Percentiles rank a stretch among this genome's conserved stretches.
Conservation (phyloP, 92 coral and sea anemone genomes). For the Paragorgia papillata region DNA sequence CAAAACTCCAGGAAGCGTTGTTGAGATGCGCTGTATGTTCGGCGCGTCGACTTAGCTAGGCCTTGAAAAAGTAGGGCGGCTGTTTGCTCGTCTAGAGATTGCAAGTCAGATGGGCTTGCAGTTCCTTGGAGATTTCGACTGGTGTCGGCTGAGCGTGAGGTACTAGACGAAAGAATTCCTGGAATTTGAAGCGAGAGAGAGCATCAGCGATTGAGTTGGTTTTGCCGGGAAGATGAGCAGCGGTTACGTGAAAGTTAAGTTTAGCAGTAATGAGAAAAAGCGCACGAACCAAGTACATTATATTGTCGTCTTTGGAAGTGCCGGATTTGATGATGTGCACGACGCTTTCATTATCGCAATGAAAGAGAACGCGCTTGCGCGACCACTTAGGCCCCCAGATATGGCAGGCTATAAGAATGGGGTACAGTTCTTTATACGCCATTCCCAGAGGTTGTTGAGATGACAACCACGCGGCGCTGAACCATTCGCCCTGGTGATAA, state of each 20-base stretch:
- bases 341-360: conserved; percentile 55
- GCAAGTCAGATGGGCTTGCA: conserved; percentile 16
- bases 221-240: conserved; percentile 50
- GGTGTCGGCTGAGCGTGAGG: conserved; percentile 43
- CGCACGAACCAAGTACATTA: conserved; percentile 48
- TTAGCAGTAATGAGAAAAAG: conserved; percentile 51
- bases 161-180: conserved; percentile 38
- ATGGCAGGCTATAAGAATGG: conserved; percentile 44
- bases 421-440: conserved; percentile 48
- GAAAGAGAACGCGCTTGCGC: conserved; percentile 35
- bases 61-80: neutral
- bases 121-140: conserved; percentile 8
- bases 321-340: conserved; percentile 50
- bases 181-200: conserved; percentile 61
- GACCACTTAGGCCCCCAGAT: conserved; percentile 29
- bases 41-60: conserved; percentile 42
- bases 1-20: conserved; percentile 52
- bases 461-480: neutral
- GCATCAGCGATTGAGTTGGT: conserved; percentile 50
- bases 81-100: neutral
- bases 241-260: conserved; percentile 32
- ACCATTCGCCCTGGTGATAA: neutral
- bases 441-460: neutral
- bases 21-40: conserved; percentile 59
- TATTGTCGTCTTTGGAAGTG: conserved; percentile 38